Evolutionary conservation across 1,140 invertebrate species (phyloP).

Genomic region (Euschistus heros): DNA sequence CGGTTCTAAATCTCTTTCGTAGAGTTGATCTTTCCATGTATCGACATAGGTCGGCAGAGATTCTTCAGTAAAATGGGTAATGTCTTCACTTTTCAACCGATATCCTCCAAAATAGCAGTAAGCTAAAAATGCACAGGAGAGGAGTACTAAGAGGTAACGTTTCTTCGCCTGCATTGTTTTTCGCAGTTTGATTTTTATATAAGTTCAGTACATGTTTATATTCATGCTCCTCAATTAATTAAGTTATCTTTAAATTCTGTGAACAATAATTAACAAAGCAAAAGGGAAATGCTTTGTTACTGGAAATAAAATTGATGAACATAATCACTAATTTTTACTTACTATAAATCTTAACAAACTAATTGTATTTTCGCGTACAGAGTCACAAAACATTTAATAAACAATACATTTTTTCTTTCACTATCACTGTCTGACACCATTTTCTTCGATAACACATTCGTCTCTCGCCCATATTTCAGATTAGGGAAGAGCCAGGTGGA

Average conservation of each 20-base stretch:
- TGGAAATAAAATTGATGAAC: too few species aligned
- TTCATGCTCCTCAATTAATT: too few species aligned
- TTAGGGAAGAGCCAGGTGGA: background rate
- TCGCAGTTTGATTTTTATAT: background rate
- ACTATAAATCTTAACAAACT: too few species aligned
- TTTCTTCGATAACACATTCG: background rate
- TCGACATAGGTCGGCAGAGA: constrained; percentile 28
- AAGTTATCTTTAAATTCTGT: too few species aligned
- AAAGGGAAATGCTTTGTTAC: too few species aligned
- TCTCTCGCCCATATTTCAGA: background rate
- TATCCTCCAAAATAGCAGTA: constrained; percentile 75
- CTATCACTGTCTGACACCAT: background rate
- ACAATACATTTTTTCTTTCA: background rate
- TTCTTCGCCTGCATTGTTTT: constrained; percentile 81
- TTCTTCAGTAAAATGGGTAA: constrained; percentile 30
- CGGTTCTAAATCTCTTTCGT: constrained; percentile 30
- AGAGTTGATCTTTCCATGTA: constrained; percentile 28
- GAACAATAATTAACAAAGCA: too few species aligned
- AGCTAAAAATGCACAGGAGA: constrained; percentile 67
- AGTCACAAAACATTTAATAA: too few species aligned
- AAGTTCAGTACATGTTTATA: too few species aligned
- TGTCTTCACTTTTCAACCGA: constrained; percentile 48
- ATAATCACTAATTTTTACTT: too few species aligned
- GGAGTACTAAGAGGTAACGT: constrained; percentile 72
- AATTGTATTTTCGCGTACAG: too few species aligned